phyloP scores from a whole-genome alignment of 2,888 invertebrate genomes.

The Parnassius mnemosyne region DNA sequence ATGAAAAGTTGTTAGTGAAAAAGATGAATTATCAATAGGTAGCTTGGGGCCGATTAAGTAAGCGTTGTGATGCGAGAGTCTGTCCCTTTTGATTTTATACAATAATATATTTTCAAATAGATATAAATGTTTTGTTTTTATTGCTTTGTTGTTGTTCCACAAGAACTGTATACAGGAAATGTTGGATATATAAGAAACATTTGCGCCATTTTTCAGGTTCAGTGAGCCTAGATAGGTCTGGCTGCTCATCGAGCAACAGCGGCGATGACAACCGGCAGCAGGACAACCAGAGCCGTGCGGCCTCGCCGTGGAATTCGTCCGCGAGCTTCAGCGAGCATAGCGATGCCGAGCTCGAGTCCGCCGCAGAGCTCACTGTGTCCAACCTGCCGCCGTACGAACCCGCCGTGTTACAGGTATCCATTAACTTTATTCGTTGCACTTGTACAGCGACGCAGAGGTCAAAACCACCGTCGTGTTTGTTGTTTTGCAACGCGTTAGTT shows the following conservation, averaged over 20 bases:
- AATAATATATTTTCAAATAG: no score
- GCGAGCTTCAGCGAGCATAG: conserved; percentile 68
- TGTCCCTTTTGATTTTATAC: no score
- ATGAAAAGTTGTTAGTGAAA: no score
- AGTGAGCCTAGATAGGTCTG: conserved; percentile 62
- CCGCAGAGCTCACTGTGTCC: conserved; percentile 65
- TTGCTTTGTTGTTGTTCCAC: no score
- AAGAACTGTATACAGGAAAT: no score
- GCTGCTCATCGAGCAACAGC: conserved; percentile 69
- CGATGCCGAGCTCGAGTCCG: conserved; percentile 53
- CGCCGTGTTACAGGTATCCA: conserved; percentile 52
- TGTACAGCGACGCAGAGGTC: background rate
- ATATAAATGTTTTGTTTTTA: no score
- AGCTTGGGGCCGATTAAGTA: no score
- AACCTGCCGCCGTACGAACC: conserved; percentile 67
- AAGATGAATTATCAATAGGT: no score
- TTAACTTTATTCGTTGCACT: conserved; percentile 2
- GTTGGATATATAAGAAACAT: no score
- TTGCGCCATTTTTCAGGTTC: conserved; percentile 45
- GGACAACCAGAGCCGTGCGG: conserved; percentile 53
- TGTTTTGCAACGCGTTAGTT: no score
- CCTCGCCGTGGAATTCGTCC: conserved; percentile 73
- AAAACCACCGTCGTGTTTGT: no score
- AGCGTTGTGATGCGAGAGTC: no score
- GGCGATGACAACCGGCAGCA: conserved; percentile 56